Base-by-base conservation (phyloP, 1,140 invertebrate species). In the Frieseomelitta varia region DNA sequence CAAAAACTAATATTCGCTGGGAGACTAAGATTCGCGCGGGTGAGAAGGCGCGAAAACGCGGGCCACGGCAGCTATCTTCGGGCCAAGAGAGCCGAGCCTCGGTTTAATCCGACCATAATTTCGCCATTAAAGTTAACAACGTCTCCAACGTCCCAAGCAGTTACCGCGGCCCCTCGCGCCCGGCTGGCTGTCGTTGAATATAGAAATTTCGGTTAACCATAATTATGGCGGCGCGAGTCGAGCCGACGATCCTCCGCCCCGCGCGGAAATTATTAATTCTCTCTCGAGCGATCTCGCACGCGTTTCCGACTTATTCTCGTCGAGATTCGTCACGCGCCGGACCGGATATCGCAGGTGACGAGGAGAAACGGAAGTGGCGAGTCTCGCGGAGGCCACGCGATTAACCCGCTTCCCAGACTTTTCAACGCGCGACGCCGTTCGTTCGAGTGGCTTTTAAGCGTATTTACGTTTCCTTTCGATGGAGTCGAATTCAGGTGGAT, bases 81-180 rank as follows among this genome's bases (percentile, higher is more conserved):
- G 6, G n/a, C 19, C 24, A n/a, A 0, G 11, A 0, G 11, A 30
- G 53, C 39, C 39, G 12, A 61, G 10, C 19, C 19, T 67, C 55
- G 39, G 51, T 53, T 86, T 78, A 88, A 89, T 88, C 80, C 69
- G 27, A 80, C 51, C 39, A 71, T 72, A 86, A 88, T 88, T 79
- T 84, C 17, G 30, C 71, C 77, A 86, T 81, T 88, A 84, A 88
- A 87, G 68, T 87, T 79, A 85, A 87, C 68, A 79, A 81, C 65
- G 24, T 81, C 72, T 69, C 68, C 56, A n/a, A 30, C 39, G 19
- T 51, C 17, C 8, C 55, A 34, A 17, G 72, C 47, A 56, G 47
- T 27, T 63, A 71, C 21, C 39, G 69, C 27, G n/a, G n/a, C 21
- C 3, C 39, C 24, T 34, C n/a, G 39, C 34, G 12, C 17, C 27